Evolutionary conservation across 2,113 vertebrate genomes (phyloP).

Genomic region (Nycticebus coucang): DNA sequence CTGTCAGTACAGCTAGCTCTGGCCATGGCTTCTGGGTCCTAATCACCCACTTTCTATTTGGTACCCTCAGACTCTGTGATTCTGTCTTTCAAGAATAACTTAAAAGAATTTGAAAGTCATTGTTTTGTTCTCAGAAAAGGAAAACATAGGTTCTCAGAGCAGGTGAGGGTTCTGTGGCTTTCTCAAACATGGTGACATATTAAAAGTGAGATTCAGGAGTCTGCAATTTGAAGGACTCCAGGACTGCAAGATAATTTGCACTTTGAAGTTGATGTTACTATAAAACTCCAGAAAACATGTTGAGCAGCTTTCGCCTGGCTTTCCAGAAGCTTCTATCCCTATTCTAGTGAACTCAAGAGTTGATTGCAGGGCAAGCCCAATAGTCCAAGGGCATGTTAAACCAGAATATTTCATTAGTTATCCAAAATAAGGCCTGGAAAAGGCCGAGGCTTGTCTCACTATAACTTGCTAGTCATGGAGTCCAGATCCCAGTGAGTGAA

Average conservation of each 20-base stretch:
- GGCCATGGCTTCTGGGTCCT: constrained; percentile 52
- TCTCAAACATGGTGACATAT: neutral
- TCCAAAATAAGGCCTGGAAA: neutral
- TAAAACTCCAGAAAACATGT: neutral
- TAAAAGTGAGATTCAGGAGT: neutral
- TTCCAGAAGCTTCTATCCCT: neutral
- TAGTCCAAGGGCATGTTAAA: neutral
- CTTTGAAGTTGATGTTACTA: neutral
- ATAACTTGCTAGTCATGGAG: neutral
- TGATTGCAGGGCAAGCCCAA: neutral
- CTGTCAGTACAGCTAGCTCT: neutral
- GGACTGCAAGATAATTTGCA: neutral
- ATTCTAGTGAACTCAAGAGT: neutral
- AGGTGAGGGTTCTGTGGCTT: neutral
- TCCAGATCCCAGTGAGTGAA: neutral
- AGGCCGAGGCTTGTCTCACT: neutral
- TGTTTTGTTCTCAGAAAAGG: constrained; percentile 17
- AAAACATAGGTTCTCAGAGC: neutral
- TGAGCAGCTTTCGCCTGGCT: neutral
- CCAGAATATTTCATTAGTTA: neutral
- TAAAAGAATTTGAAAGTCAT: constrained; percentile 35
- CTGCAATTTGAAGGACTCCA: neutral
- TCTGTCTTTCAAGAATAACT: constrained; percentile 20
- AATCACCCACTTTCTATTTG: constrained; percentile 42
- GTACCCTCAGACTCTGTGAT: neutral